Percentiles rank a stretch among this genome's conserved stretches.
Conservation (phyloP, 2,113 vertebrate genomes). For the Scolopax mira region DNA sequence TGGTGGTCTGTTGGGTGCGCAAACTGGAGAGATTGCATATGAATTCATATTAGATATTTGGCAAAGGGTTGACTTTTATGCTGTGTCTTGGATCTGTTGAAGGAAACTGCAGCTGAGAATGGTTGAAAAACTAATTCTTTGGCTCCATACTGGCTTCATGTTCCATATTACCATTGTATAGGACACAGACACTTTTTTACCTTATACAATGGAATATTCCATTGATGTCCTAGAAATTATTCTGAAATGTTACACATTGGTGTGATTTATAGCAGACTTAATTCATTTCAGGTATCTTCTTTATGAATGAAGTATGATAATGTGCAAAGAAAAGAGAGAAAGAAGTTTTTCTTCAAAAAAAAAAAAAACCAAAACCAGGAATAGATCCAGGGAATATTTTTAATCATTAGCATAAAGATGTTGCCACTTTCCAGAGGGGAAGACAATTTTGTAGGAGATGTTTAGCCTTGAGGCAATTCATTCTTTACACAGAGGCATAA, state of each 20-base stretch:
- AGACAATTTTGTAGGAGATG: conserved; percentile 32
- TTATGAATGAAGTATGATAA: not conserved
- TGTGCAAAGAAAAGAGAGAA: not conserved
- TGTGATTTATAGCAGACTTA: not conserved
- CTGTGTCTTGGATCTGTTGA: not conserved
- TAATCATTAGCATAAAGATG: conserved; percentile 56
- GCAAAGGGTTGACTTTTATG: not conserved
- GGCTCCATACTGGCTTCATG: not conserved
- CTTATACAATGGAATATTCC: not conserved
- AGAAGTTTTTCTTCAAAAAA: not conserved
- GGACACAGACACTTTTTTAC: not conserved
- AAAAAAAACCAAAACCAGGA: not conserved
- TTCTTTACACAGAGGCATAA: conserved; percentile 57
- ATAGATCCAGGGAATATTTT: conserved; percentile 22
- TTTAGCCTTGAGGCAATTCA: conserved; percentile 58
- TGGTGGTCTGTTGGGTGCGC: not conserved
- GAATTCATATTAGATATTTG: not conserved
- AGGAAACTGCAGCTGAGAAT: not conserved
- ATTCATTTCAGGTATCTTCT: not conserved
- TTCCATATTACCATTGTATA: not conserved
- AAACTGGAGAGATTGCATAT: not conserved
- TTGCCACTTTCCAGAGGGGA: conserved; percentile 36
- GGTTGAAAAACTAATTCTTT: not conserved
- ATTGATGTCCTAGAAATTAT: not conserved
- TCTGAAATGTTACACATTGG: not conserved